Conservation (phyloP, 2,113 vertebrate genomes). For the Leptocoma aspasia region DNA sequence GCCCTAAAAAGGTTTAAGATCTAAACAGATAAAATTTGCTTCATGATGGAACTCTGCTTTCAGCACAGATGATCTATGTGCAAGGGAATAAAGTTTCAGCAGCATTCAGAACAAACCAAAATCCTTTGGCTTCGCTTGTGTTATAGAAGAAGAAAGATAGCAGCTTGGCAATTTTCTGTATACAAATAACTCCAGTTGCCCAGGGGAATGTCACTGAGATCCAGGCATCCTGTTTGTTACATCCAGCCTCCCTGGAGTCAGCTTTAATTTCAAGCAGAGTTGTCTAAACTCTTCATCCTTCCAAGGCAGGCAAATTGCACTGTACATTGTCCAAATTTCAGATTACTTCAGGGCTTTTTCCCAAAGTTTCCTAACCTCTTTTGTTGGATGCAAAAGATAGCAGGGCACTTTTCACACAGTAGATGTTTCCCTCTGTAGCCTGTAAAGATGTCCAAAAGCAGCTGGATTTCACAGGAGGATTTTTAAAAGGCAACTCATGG, state of each 20-base stretch:
- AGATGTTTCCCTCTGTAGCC: background rate
- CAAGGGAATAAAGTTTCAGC: slow-evolving; percentile 8
- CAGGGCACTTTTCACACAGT: background rate
- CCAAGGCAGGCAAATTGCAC: slow-evolving; percentile 20
- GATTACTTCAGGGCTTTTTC: slow-evolving; percentile 2
- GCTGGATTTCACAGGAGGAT: background rate
- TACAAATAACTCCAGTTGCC: slow-evolving; percentile 30
- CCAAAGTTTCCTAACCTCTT: background rate
- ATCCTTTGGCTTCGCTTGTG: background rate
- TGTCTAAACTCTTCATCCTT: slow-evolving; percentile 8
- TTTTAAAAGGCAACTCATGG: background rate
- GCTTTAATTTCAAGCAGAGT: slow-evolving; percentile 12
- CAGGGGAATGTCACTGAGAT: slow-evolving; percentile 13
- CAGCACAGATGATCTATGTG: background rate
- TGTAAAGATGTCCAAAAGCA: background rate
- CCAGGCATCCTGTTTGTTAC: background rate
- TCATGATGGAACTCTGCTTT: background rate
- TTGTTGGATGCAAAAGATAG: background rate
- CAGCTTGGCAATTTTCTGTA: slow-evolving; percentile 42
- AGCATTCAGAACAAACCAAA: slow-evolving; percentile 1
- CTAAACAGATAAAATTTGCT: slow-evolving; percentile 33
- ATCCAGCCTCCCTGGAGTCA: slow-evolving; percentile 8
- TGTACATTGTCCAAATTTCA: slow-evolving; percentile 7
- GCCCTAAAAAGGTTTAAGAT: slow-evolving; percentile 35
- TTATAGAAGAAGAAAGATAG: background rate